These are phyloP conservation scores for Brachionus koreanus DNA, from an alignment of 1,140 invertebrate species.

Conservation along the genomic window DNA sequence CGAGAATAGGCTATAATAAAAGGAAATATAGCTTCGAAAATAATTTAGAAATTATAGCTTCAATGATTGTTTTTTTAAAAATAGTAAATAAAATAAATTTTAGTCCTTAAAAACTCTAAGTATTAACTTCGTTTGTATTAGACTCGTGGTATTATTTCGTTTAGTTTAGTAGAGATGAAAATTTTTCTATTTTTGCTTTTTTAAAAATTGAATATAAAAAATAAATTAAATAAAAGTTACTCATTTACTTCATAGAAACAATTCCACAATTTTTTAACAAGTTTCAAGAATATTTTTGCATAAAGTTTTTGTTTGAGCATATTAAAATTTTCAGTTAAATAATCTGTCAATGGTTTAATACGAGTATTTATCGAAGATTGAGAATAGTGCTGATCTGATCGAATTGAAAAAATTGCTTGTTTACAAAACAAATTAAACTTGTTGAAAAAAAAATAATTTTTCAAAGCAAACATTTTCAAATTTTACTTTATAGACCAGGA, in stretches of 20 bases:
- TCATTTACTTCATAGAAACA: constrained; percentile 11
- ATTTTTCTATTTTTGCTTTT: too few species aligned
- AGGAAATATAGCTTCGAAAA: too few species aligned
- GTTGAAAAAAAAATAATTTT: neutral
- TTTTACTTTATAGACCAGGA: constrained; percentile 12
- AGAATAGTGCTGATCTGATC: neutral
- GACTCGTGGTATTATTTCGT: too few species aligned
- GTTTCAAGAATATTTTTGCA: neutral
- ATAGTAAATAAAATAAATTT: too few species aligned
- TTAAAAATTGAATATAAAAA: too few species aligned
- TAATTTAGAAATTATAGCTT: too few species aligned
- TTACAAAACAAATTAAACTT: constrained; percentile 43
- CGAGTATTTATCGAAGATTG: neutral
- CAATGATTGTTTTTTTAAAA: too few species aligned
- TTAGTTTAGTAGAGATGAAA: too few species aligned
- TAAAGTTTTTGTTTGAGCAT: neutral
- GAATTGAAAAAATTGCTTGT: neutral
- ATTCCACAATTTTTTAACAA: constrained; percentile 16
- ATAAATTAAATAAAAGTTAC: too few species aligned
- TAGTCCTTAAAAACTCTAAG: too few species aligned
- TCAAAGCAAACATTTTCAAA: neutral
- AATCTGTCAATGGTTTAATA: neutral
- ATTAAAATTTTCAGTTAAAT: constrained; percentile 6
- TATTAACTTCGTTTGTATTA: too few species aligned
- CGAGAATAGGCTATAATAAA: too few species aligned